Base-by-base conservation (phyloP, 2,888 invertebrate genomes). In the Calameuta filiformis region DNA sequence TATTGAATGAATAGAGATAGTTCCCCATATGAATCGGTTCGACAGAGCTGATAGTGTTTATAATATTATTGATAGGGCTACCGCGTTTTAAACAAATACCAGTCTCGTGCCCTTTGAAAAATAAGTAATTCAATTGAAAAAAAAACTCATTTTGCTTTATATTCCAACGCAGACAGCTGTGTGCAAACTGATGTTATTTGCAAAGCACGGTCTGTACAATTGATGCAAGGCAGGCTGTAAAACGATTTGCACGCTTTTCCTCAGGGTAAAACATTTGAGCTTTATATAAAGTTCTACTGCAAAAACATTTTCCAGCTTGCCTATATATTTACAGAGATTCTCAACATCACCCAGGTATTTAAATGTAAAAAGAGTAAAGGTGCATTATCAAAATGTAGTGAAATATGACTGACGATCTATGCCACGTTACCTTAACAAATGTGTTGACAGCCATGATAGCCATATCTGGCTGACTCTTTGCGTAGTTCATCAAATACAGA, bases 371-470 rank as follows among this genome's bases (percentile, higher is more conserved):
- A 83, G 77, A 84, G 81, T 81, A 84, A 84, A 85, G 85, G 86
- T 87, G 87, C 86, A 83, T 85, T 84, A 83, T 83, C 85, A 85
- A 83, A 86, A 87, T 84, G 76, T 84, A 77, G 80, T 81, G 78
- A 81, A n/a, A 73, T 80, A 73, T 81, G 80, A 40, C 79, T 77
- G 34, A 78, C 80, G 77, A 81, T 85, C 83, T 81, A 86, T 85
- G 83, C 82, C 86, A 89, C 89, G 83, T 91, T 94, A 98, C 98
- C 96, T 99, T 99, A 83, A 99, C 99, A 93, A 99, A 99, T 11
- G 99, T 99, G 93, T 99, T 99, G 79, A 99, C 99, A 15, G 99
- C 99, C 99, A 99, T 99, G 81, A 99, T 99, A 77, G 99, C 99
- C 97, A 99, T 98, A 91, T 99, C 99, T 0, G 99, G 99, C 92